A percentile compares a stretch with the other conserved stretches of the same genome.
phyloP scores from a whole-genome alignment of 2,113 vertebrate genomes.

The Halcyon malimbica region DNA sequence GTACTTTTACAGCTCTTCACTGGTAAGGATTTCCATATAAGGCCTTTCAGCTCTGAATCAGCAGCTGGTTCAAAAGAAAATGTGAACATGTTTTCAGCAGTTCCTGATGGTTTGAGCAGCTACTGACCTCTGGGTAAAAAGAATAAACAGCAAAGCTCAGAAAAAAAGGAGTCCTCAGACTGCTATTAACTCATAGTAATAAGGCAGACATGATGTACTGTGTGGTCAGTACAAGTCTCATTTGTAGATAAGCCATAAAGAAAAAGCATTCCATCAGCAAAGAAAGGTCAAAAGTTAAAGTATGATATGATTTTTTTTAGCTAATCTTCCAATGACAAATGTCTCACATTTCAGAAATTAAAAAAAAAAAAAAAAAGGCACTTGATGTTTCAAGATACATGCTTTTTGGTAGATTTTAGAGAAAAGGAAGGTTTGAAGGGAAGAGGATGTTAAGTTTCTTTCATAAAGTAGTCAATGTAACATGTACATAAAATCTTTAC shows the following conservation, averaged over 20 bases:
- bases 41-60: background rate
- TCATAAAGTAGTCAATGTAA: background rate
- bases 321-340: background rate
- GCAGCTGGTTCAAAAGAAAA: background rate
- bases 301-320: conserved; percentile 39
- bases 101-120: background rate
- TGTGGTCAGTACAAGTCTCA: conserved; percentile 4
- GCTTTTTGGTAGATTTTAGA: background rate
- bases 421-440: background rate
- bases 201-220: conserved; percentile 10
- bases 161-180: conserved; percentile 13
- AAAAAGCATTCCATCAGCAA: conserved; percentile 16
- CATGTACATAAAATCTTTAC: background rate
- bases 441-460: background rate
- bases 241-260: background rate
- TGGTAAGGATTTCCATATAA: background rate
- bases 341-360: background rate
- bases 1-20: background rate
- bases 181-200: conserved; percentile 25
- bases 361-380: no score
- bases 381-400: background rate
- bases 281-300: conserved; percentile 12
- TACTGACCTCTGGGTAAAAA: conserved; percentile 5
- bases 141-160: conserved; percentile 33
- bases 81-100: background rate